A percentile compares a stretch with the other conserved stretches of the same genome.
Conservation (phyloP, 2,113 vertebrate genomes). For the Lonchura striata region DNA sequence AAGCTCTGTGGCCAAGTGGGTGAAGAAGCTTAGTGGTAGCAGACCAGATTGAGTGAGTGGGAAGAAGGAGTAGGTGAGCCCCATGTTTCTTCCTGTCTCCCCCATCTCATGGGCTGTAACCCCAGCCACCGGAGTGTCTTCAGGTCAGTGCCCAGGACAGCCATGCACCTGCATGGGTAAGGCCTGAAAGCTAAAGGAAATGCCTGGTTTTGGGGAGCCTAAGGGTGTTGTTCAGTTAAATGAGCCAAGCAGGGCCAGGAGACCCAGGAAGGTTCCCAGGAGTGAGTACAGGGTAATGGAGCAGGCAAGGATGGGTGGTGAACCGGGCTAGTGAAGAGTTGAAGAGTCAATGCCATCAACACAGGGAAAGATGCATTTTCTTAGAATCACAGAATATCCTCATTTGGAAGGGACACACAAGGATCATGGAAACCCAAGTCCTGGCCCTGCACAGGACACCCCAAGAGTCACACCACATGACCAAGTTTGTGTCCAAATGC, state of each 20-base stretch:
- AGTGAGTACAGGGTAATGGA: not conserved
- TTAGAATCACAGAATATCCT: not conserved
- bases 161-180: not conserved
- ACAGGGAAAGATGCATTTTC: not conserved
- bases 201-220: not conserved
- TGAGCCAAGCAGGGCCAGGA: rapidly evolving
- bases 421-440: not conserved
- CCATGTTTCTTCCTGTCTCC: not conserved
- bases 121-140: rapidly evolving
- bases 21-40: not conserved
- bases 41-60: not conserved
- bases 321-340: not conserved
- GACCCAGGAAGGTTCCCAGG: not conserved
- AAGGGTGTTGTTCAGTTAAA: not conserved
- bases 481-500: rapidly evolving
- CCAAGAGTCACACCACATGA: not conserved
- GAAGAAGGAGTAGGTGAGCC: not conserved
- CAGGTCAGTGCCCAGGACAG: not conserved
- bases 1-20: not conserved
- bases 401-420: not conserved
- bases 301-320: not conserved
- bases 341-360: not conserved
- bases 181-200: not conserved
- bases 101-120: not conserved
- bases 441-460: not conserved